phyloP scores from a whole-genome alignment of 2,888 invertebrate species.

The Drosophila emarginata region DNA sequence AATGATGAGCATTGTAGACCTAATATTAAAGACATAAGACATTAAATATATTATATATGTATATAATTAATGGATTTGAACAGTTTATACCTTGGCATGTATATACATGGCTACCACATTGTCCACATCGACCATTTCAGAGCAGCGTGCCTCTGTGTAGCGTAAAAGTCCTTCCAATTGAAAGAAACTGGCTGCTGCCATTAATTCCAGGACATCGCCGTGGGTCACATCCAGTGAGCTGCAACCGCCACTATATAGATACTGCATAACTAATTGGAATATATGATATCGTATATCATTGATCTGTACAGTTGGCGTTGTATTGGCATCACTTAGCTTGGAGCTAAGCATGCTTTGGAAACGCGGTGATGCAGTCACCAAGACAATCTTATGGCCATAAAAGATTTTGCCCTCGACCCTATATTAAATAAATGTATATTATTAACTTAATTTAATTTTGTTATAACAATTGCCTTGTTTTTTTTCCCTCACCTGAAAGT shows the following conservation, averaged over 20 bases:
- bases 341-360: slow-evolving; percentile 93
- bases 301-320: slow-evolving; percentile 93
- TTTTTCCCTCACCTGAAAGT: slow-evolving; percentile 86
- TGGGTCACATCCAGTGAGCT: slow-evolving; percentile 90
- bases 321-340: slow-evolving; percentile 88
- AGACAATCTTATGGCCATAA: slow-evolving; percentile 96
- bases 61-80: background rate
- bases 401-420: slow-evolving; percentile 94
- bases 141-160: slow-evolving; percentile 93
- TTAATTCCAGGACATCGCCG: slow-evolving; percentile 91
- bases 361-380: slow-evolving; percentile 94
- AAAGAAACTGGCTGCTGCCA: slow-evolving; percentile 96
- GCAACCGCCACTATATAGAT: slow-evolving; percentile 94
- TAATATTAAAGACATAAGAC: slow-evolving; percentile 69
- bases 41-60: fast-evolving
- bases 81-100: slow-evolving; percentile 89
- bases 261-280: slow-evolving; percentile 95
- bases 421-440: slow-evolving; percentile 7
- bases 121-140: slow-evolving; percentile 91
- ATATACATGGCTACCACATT: slow-evolving; percentile 96
- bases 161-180: slow-evolving; percentile 92
- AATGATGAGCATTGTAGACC: slow-evolving; percentile 93
- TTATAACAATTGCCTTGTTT: too few species aligned
- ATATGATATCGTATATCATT: slow-evolving; percentile 96
- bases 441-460: background rate